These are phyloP conservation scores for Parotia lawesii DNA, from an alignment of 2,113 vertebrate species.

Conservation along the genomic window DNA sequence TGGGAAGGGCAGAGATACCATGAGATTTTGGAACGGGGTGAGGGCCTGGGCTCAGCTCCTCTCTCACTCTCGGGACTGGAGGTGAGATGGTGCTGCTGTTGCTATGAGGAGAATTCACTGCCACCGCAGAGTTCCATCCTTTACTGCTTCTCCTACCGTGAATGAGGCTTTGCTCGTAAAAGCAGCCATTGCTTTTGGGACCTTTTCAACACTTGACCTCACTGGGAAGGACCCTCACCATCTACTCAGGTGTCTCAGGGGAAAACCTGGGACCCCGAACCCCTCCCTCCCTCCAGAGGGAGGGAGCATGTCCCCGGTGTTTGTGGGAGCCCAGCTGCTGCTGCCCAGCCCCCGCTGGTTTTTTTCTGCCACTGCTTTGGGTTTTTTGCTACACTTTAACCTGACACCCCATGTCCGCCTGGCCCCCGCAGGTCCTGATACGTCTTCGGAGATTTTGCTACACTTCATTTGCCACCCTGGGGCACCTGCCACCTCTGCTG, in stretches of 20 bases:
- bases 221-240: neutral
- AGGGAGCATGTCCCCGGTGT: neutral
- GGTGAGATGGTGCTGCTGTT: neutral
- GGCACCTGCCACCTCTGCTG: no score
- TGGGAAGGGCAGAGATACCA: neutral
- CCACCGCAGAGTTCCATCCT: fast-evolving
- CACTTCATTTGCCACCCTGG: neutral
- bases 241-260: neutral
- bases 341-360: neutral
- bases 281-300: no score
- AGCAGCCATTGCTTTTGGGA: neutral
- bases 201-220: neutral
- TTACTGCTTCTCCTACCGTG: neutral
- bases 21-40: neutral
- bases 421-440: no score
- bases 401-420: fast-evolving
- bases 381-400: neutral
- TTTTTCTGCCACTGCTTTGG: neutral
- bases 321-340: neutral
- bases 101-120: neutral
- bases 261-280: neutral
- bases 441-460: neutral
- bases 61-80: neutral
- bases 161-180: neutral
- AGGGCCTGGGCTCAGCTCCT: neutral